Evolutionary conservation across 2,797 vertebrate genomes (phyloP).

Genomic region (Malurus leucopterus): DNA sequence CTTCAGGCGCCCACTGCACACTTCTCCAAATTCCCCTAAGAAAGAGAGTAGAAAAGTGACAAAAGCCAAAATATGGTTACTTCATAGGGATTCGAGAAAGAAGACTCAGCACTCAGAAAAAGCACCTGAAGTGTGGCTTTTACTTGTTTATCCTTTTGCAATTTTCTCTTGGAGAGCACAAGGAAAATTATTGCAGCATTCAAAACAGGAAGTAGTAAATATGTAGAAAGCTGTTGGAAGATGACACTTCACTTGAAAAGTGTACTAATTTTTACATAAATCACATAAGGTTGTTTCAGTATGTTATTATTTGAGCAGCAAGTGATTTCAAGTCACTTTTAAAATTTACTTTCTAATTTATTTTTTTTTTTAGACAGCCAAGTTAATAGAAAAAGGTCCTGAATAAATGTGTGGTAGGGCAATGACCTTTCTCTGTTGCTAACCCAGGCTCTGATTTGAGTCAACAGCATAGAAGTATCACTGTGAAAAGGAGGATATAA

Average conservation of each 20-base stretch:
- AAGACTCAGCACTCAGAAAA: neutral
- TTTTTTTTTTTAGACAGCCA: neutral
- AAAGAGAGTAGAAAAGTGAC: neutral
- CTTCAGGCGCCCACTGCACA: conserved; percentile 93
- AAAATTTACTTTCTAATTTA: neutral
- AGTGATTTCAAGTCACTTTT: neutral
- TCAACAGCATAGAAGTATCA: neutral
- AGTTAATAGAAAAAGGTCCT: neutral
- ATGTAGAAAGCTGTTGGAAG: neutral
- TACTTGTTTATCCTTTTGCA: neutral
- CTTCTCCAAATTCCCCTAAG: conserved; percentile 94
- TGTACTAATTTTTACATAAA: neutral
- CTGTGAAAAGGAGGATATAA: neutral
- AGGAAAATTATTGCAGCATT: neutral
- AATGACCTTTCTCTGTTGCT: neutral
- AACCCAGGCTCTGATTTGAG: neutral
- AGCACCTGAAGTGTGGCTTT: neutral
- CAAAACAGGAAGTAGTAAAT: neutral
- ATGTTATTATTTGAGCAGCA: neutral
- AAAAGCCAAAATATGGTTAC: neutral
- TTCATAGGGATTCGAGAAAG: neutral
- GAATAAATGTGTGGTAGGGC: neutral
- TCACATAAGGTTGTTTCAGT: neutral
- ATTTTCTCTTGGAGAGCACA: neutral
- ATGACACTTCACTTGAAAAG: neutral